phyloP scores from a whole-genome alignment of 2,113 vertebrate species.

The Stomatorhinus ivindoensis region DNA sequence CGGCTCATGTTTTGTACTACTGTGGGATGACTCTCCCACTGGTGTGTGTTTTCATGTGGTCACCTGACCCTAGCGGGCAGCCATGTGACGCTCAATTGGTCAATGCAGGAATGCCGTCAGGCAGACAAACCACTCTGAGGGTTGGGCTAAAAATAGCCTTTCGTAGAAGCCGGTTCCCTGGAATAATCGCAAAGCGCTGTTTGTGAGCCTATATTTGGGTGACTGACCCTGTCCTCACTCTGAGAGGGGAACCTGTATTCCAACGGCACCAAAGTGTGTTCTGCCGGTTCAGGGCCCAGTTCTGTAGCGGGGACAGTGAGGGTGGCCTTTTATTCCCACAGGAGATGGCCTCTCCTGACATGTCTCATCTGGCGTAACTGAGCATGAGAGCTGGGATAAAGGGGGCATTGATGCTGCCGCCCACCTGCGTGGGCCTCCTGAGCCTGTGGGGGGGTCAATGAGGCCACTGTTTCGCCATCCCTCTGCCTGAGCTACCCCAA shows the following conservation, averaged over 20 bases:
- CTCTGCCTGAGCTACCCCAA: neutral
- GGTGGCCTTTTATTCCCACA: neutral
- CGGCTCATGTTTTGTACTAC: neutral
- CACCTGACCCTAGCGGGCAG: neutral
- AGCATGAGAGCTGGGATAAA: neutral
- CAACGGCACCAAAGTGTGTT: neutral
- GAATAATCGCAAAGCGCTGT: conserved; percentile 21
- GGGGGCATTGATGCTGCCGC: neutral
- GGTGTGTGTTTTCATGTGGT: conserved; percentile 17
- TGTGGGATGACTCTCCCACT: neutral
- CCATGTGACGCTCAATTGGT: neutral
- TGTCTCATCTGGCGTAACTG: neutral
- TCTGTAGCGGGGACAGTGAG: neutral
- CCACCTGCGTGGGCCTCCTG: neutral
- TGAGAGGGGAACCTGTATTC: neutral
- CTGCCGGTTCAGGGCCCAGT: neutral
- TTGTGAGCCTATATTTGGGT: conserved; percentile 20
- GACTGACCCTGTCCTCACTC: neutral
- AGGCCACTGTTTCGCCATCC: neutral
- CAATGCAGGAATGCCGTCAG: conserved; percentile 25
- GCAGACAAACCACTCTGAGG: conserved; percentile 40
- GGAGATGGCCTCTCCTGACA: neutral
- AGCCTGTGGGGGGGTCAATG: neutral
- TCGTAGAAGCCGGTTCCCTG: conserved; percentile 36
- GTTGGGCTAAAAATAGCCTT: conserved; percentile 37